Percentiles rank a stretch among this genome's conserved stretches.
These are phyloP conservation scores for Lochmaea crataegi DNA, from an alignment of 2,888 invertebrate species.

Conservation along the genomic window DNA sequence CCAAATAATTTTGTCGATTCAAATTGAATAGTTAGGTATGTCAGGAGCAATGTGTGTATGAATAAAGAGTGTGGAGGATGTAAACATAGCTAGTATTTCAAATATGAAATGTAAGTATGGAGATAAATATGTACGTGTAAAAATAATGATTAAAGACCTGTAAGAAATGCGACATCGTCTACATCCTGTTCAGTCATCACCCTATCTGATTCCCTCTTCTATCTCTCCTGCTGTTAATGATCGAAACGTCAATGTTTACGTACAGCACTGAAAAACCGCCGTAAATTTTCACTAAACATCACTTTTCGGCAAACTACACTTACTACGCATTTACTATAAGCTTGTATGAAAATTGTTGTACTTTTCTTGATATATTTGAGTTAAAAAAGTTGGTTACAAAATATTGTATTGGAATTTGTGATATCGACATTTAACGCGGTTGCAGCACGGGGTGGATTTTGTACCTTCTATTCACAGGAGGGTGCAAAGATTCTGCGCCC, in stretches of 20 bases:
- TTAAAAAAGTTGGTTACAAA: slow-evolving; percentile 46
- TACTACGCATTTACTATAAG: slow-evolving; percentile 24
- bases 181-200: slow-evolving; percentile 92
- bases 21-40: no score
- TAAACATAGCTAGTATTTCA: background rate
- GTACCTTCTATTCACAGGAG: slow-evolving; percentile 46
- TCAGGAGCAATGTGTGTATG: background rate
- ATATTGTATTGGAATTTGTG: slow-evolving; percentile 45
- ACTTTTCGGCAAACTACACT: slow-evolving; percentile 48
- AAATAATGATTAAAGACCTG: slow-evolving; percentile 70
- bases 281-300: slow-evolving; percentile 46
- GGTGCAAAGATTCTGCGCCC: slow-evolving; percentile 50
- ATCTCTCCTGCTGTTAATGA: slow-evolving; percentile 19
- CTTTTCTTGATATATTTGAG: slow-evolving; percentile 53
- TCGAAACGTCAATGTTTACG: slow-evolving; percentile 26
- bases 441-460: slow-evolving; percentile 47
- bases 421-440: slow-evolving; percentile 47
- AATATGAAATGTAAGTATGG: background rate
- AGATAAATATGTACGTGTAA: slow-evolving; percentile 15
- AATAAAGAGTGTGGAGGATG: background rate
- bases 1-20: no score
- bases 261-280: slow-evolving; percentile 21
- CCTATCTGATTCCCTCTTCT: slow-evolving; percentile 52
- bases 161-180: slow-evolving; percentile 92
- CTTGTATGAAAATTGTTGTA: slow-evolving; percentile 45